These are phyloP conservation scores for Torymus auratus DNA, from an alignment of 2,888 invertebrate genomes.

Conservation along the genomic window DNA sequence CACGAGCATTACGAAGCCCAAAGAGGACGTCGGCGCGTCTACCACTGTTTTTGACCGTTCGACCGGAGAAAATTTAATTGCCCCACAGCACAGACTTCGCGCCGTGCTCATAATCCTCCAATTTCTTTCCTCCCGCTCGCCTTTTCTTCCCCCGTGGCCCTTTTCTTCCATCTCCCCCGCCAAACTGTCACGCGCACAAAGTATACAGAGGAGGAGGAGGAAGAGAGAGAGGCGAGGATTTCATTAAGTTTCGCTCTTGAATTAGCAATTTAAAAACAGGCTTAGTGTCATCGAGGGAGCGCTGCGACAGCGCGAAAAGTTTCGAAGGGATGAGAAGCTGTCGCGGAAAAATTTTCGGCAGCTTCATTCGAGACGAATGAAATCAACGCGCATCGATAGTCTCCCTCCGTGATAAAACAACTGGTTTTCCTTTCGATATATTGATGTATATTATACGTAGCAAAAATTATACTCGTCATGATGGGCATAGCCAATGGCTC, in stretches of 20 bases:
- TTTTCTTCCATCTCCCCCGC: background rate
- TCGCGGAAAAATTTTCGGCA: conserved; percentile 42
- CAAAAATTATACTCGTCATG: conserved; percentile 50
- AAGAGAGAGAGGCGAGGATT: conserved; percentile 61
- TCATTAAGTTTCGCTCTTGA: conserved; percentile 65
- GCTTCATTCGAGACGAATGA: conserved; percentile 28
- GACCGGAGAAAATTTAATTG: conserved; percentile 63
- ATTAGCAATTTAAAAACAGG: conserved; percentile 68
- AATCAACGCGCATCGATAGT: conserved; percentile 46
- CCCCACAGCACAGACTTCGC: conserved; percentile 59
- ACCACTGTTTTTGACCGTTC: conserved; percentile 60
- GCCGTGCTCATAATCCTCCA: conserved; percentile 62
- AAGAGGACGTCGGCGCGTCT: conserved; percentile 2
- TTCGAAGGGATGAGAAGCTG: conserved; percentile 30
- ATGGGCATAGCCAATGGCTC: background rate
- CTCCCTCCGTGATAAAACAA: conserved; percentile 20
- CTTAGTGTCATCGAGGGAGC: conserved; percentile 61
- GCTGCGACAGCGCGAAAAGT: conserved; percentile 24
- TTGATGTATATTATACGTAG: conserved; percentile 12
- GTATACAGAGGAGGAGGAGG: too few species aligned
- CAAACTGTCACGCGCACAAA: too few species aligned
- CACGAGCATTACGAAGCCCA: background rate
- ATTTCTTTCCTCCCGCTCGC: conserved; percentile 57
- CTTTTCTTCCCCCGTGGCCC: conserved; percentile 16
- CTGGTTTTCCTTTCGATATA: conserved; percentile 20